These are phyloP conservation scores for Xylota sylvarum DNA, from an alignment of 2,888 invertebrate genomes.

Conservation along the genomic window DNA sequence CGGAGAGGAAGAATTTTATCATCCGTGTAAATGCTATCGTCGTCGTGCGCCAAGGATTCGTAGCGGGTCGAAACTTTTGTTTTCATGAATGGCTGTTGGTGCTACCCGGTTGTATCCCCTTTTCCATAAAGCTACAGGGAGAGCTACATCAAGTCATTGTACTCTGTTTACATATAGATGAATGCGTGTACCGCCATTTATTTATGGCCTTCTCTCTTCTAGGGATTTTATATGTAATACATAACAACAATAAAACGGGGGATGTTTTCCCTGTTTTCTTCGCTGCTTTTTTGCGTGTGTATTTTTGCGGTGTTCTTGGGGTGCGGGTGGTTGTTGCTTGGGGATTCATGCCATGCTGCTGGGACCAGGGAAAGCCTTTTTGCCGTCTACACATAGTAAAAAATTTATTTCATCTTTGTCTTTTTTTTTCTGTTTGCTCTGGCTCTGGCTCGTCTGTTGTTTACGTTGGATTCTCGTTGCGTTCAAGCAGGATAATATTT, in stretches of 20 bases:
- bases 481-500: slow-evolving; percentile 48
- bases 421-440: slow-evolving; percentile 45
- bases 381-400: slow-evolving; percentile 67
- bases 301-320: slow-evolving; percentile 65
- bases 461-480: slow-evolving; percentile 54
- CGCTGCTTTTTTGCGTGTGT: slow-evolving; percentile 43
- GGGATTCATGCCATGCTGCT: slow-evolving; percentile 85
- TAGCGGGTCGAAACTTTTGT: slow-evolving; percentile 54
- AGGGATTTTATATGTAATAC: slow-evolving; percentile 40
- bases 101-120: slow-evolving; percentile 25
- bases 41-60: slow-evolving; percentile 55
- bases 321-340: slow-evolving; percentile 81
- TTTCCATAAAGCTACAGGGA: slow-evolving; percentile 24
- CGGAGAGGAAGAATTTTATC: slow-evolving; percentile 35
- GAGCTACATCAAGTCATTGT: slow-evolving; percentile 50
- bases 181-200: slow-evolving; percentile 62
- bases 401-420: slow-evolving; percentile 76
- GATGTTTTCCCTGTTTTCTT: slow-evolving; percentile 52
- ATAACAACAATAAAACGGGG: slow-evolving; percentile 59
- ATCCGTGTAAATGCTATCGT: slow-evolving; percentile 53
- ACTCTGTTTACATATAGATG: slow-evolving; percentile 59
- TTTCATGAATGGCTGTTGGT: slow-evolving; percentile 61
- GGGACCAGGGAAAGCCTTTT: slow-evolving; percentile 84
- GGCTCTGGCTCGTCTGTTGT: slow-evolving; percentile 68
- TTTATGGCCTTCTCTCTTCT: slow-evolving; percentile 60